A percentile compares a stretch with the other conserved stretches of the same genome.
phyloP scores from a whole-genome alignment of 1,140 invertebrate species.

The Cherax quadricarinatus region DNA sequence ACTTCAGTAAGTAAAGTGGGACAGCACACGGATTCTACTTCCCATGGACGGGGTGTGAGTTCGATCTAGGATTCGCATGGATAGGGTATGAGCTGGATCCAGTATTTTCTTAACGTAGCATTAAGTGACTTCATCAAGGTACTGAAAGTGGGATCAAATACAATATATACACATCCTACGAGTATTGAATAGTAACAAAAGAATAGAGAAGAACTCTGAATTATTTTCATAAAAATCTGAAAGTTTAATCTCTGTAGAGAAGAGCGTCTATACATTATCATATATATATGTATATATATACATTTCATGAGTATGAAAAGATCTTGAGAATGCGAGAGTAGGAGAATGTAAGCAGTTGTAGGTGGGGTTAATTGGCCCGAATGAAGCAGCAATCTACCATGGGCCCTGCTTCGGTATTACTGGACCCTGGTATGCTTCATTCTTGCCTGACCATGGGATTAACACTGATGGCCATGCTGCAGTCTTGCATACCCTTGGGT shows the following conservation, averaged over 20 bases:
- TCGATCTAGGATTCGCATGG: not conserved
- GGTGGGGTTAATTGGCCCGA: not conserved
- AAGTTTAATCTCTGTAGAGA: not conserved
- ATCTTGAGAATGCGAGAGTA: not conserved
- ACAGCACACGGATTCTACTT: too few species aligned
- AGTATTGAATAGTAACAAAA: not conserved
- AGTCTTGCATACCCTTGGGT: not conserved
- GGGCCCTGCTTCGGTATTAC: not conserved
- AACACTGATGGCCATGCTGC: not conserved
- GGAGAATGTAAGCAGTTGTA: not conserved
- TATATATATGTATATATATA: conserved; percentile 11
- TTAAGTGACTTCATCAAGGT: not conserved
- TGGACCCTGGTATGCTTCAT: not conserved
- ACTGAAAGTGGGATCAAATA: not conserved
- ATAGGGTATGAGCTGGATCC: not conserved
- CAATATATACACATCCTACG: not conserved
- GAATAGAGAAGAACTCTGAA: not conserved
- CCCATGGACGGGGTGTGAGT: not conserved
- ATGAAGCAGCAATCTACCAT: not conserved
- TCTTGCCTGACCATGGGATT: not conserved
- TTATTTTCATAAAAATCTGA: conserved; percentile 5
- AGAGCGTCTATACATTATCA: not conserved
- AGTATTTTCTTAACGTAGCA: not conserved
- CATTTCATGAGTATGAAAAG: not conserved
- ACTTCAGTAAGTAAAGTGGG: too few species aligned